Evolutionary conservation across 2,113 vertebrate species (phyloP), one percentile per base, ranked within the genome.

Genomic region (Phycodurus eques): DNA sequence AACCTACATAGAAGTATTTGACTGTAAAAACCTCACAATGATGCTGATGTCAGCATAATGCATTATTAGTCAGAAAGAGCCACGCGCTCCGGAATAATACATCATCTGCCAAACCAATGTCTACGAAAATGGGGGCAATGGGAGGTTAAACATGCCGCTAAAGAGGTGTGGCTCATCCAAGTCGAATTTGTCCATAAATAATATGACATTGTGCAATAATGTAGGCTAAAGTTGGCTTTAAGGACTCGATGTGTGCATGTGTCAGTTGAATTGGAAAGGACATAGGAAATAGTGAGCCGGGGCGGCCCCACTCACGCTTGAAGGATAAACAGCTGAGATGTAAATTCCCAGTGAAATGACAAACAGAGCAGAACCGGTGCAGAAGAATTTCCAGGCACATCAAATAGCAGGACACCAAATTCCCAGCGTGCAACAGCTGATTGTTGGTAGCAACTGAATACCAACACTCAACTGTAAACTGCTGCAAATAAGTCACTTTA

Each of bases 251-350:
- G 54, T 62, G 76, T 68, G 62, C 46, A 66, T 44, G 39, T 44
- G 68, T 42, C 11, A 43, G 51, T 77, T 2, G 39, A 53, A 77
- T 44, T 81, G 81, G 70, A 84, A 64, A 79, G 78, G 82, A 84
- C 85, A 79, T 53, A 79, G 84, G 81, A 91, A 89, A 83, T 79
- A 66, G 80, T 66, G 71, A 79, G 72, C 74, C 76, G 83, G 56
- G 81, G 87, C 78, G 74, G 81, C 69, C 71, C 71, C 69, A 60
- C 70, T 76, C 57, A 70, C 69, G 73, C 77, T 46, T 46, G 20
- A 71, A 80, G 70, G 47, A 78, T 74, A 86, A 87, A 87, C 78
- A 83, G 76, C 73, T 70, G 74, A 75, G 64, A 65, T 83, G 69
- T 79, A 67, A 76, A 82, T 81, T 87, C 76, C 67, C 73, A 15